Base-by-base conservation (phyloP, 1,140 invertebrate species). In the Drosophila pectinifera region DNA sequence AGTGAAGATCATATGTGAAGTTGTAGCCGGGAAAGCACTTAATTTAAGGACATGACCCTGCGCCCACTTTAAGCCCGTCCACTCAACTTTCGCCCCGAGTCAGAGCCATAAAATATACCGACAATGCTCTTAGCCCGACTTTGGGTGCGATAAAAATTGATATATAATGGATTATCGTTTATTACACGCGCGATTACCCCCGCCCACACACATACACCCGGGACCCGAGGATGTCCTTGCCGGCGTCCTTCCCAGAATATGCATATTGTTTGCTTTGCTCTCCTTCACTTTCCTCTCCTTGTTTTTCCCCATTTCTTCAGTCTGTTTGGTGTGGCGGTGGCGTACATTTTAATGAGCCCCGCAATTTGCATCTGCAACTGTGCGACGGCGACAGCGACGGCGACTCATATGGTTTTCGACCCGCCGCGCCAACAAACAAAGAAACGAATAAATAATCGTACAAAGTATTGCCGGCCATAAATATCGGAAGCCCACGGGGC, bases 381-480 rank as follows among this genome's bases (percentile, higher is more conserved):
- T 36, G 43, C 68, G 42, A 51, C 34, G 46, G 24, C 18, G n/a
- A n/a, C n/a, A n/a, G n/a, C n/a, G n/a, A n/a, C n/a, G n/a, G n/a
- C 67, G 46, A n/a, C 24, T 72, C 77, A 84, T 65, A 70, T 63
- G 61, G 70, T 70, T 53, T 36, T 63, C 59, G 61, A 64, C 43
- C 63, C 46, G 51, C 36, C 45, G 64, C 18, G 61, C 61, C 14
- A 31, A 36, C 79, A 88, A 88, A 88, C 82, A 86, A 88, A 86
- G 67, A 56, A 70, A 16, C 63, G 42, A 70, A 89, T 88, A 89
- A 88, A 88, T 88, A 88, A 89, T 83, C 84, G 84, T 57, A 88
- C 84, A 88, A 88, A 88, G 80, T 89, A 89, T 84, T 78, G 83
- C 79, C 48, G 75, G 76, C 67, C 84, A 89, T 88, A 88, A 88